Evolutionary conservation across 2,113 vertebrate species (phyloP).

Genomic region (Hylia prasina): DNA sequence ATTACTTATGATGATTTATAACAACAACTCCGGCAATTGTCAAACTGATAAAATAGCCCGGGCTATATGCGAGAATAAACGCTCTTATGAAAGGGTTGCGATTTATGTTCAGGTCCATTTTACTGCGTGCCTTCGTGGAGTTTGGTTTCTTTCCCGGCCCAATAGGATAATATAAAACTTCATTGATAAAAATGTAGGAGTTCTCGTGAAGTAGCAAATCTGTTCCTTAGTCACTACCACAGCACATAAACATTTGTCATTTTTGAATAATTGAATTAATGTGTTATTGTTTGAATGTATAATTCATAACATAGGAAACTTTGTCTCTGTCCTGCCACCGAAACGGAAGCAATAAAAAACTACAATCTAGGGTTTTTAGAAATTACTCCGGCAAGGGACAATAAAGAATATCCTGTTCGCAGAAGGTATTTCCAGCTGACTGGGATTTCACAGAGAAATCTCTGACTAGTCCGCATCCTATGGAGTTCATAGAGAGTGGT

Average conservation of each 20-base stretch:
- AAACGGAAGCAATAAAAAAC: slow-evolving; percentile 69
- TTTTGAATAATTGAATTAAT: slow-evolving; percentile 83
- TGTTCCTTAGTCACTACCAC: slow-evolving; percentile 65
- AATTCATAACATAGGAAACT: slow-evolving; percentile 79
- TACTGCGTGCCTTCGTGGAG: slow-evolving; percentile 27
- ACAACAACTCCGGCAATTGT: slow-evolving; percentile 90
- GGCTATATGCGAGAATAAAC: slow-evolving; percentile 72
- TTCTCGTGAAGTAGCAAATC: slow-evolving; percentile 62
- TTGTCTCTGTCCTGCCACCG: slow-evolving; percentile 69
- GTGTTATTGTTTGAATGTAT: slow-evolving; percentile 82
- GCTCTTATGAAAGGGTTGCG: slow-evolving; percentile 58
- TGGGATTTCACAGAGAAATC: background rate
- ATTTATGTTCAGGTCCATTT: slow-evolving; percentile 43
- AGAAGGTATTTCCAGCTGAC: slow-evolving; percentile 35
- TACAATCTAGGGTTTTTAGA: slow-evolving; percentile 6
- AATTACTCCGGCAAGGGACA: slow-evolving; percentile 31
- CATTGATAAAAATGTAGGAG: slow-evolving; percentile 67
- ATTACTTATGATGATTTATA: slow-evolving; percentile 99
- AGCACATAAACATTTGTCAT: slow-evolving; percentile 80
- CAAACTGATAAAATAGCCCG: slow-evolving; percentile 86
- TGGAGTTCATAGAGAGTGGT: background rate
- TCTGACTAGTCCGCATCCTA: background rate
- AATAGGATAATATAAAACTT: slow-evolving; percentile 49
- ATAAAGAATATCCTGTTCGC: slow-evolving; percentile 51
- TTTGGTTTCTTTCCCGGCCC: slow-evolving; percentile 49